These are phyloP conservation scores for Acrobasis repandana DNA, from an alignment of 2,888 invertebrate species.

Conservation along the genomic window DNA sequence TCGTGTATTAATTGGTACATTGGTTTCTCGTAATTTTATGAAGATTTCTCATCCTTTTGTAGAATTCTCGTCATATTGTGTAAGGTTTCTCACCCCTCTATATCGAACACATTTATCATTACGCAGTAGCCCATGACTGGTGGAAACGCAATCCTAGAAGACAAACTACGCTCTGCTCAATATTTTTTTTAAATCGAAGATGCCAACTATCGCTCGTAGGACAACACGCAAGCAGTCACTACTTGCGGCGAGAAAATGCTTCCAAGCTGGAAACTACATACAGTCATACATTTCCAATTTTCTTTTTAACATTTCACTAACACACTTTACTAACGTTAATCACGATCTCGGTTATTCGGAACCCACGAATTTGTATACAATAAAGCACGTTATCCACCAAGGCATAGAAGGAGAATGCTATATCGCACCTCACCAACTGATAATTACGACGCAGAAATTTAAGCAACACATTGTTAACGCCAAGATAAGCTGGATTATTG, in stretches of 20 bases:
- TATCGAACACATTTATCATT: too few relatives aligned
- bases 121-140: too few relatives aligned
- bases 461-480: too few relatives aligned
- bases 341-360: not conserved
- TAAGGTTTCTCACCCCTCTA: too few relatives aligned
- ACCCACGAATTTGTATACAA: slow-evolving; percentile 23
- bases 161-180: not conserved
- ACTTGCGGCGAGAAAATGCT: slow-evolving; percentile 1
- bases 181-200: not conserved
- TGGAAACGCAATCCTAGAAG: too few relatives aligned
- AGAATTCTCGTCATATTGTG: too few relatives aligned
- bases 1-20: too few relatives aligned
- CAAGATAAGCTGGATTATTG: too few relatives aligned
- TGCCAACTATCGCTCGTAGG: not conserved
- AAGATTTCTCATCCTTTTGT: too few relatives aligned
- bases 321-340: not conserved
- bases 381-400: slow-evolving; percentile 4
- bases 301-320: slow-evolving; percentile 7
- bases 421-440: too few relatives aligned
- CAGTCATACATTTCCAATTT: slow-evolving; percentile 9
- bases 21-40: too few relatives aligned
- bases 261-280: not conserved
- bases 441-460: too few relatives aligned
- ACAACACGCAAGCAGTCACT: not conserved
- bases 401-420: not conserved